Percentiles rank a stretch among this genome's conserved stretches.
Evolutionary conservation across 1,140 invertebrate genomes (phyloP).

Genomic region (Bombus affinis): DNA sequence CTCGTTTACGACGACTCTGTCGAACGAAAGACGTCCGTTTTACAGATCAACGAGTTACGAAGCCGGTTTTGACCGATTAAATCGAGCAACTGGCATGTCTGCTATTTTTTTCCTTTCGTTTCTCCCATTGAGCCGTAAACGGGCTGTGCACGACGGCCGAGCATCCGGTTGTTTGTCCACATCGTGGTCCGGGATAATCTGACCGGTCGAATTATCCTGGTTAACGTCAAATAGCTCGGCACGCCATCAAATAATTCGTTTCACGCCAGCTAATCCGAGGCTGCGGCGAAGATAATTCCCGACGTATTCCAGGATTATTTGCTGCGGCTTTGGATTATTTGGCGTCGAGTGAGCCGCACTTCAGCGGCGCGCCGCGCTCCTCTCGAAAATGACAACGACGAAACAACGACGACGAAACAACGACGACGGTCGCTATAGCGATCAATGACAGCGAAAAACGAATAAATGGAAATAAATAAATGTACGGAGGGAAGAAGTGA

Average conservation of each 20-base stretch:
- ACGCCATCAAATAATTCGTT: constrained; percentile 51
- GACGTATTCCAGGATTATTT: constrained; percentile 50
- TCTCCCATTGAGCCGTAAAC: background rate
- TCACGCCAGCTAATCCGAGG: constrained; percentile 48
- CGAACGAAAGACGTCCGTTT: background rate
- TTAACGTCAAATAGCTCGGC: constrained; percentile 56
- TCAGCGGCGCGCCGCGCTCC: background rate
- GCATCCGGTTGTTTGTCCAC: constrained; percentile 35
- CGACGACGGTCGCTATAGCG: background rate
- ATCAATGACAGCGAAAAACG: background rate
- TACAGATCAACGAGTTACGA: background rate
- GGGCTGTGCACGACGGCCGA: background rate
- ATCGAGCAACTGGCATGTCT: background rate
- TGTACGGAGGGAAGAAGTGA: background rate
- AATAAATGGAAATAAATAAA: no score
- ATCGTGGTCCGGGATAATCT: constrained; percentile 36
- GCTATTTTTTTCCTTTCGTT: background rate
- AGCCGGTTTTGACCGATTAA: background rate
- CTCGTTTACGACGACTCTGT: background rate
- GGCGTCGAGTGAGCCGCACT: constrained; percentile 30
- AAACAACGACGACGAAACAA: background rate
- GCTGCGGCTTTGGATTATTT: constrained; percentile 49
- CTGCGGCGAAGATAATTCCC: constrained; percentile 49
- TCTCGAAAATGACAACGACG: background rate
- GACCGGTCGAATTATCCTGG: constrained; percentile 46